phyloP scores from a whole-genome alignment of 2,888 invertebrate species.

The Sturmia bella region DNA sequence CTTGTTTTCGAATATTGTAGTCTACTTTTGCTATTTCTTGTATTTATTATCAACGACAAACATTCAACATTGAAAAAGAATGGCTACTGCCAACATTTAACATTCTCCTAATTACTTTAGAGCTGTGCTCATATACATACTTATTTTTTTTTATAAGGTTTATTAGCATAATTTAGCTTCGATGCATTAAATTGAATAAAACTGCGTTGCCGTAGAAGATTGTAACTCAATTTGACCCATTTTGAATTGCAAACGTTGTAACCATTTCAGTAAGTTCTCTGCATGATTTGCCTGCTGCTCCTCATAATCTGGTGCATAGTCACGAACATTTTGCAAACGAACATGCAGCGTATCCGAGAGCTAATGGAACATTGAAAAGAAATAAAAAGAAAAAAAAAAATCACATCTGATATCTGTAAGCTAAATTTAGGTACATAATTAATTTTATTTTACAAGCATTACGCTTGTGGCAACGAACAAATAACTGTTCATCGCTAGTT shows the following conservation, averaged over 20 bases:
- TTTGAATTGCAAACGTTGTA: conserved; percentile 97
- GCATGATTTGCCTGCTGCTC: conserved; percentile 80
- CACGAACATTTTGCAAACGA: conserved; percentile 93
- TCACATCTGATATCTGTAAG: too few relatives aligned
- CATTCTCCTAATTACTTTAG: conserved; percentile 9
- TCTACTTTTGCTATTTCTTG: not conserved
- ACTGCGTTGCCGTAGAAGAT: conserved; percentile 94
- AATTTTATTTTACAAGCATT: too few relatives aligned
- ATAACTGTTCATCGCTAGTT: too few relatives aligned
- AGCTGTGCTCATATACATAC: conserved; percentile 34
- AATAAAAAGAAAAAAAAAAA: not conserved
- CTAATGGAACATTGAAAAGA: conserved; percentile 82
- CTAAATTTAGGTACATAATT: too few relatives aligned
- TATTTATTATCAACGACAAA: conserved; percentile 44
- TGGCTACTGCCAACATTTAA: conserved; percentile 2
- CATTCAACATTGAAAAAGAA: conserved; percentile 51
- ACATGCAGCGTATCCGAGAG: conserved; percentile 94
- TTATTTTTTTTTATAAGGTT: not conserved
- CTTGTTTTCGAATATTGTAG: not conserved
- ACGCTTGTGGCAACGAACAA: too few relatives aligned
- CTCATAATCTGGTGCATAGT: conserved; percentile 85
- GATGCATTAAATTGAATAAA: conserved; percentile 87
- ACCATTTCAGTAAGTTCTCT: conserved; percentile 88
- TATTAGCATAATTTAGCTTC: not conserved
- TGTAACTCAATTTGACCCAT: conserved; percentile 98